Evolutionary conservation across 2,113 vertebrate genomes (phyloP).

Genomic region (Tautogolabrus adspersus): DNA sequence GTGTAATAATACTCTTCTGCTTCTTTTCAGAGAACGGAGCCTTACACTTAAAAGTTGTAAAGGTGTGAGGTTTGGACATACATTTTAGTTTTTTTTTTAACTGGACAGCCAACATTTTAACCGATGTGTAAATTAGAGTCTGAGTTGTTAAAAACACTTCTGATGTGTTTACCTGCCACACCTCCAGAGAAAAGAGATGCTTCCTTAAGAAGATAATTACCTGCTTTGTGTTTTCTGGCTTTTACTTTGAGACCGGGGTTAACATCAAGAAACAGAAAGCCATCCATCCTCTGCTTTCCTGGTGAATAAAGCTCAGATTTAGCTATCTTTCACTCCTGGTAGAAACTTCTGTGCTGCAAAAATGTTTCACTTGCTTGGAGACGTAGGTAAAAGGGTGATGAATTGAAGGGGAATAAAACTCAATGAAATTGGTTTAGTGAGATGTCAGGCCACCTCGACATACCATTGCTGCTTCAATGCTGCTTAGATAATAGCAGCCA

Average conservation of each 20-base stretch:
- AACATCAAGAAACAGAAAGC: constrained; percentile 23
- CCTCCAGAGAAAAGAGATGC: background rate
- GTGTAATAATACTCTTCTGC: too few species aligned
- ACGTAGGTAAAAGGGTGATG: constrained; percentile 8
- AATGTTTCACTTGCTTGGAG: constrained; percentile 1
- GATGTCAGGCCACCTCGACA: background rate
- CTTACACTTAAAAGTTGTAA: too few species aligned
- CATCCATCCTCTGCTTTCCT: constrained; percentile 5
- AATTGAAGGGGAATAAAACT: background rate
- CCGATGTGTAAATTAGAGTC: background rate
- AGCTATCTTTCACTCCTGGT: constrained; percentile 21
- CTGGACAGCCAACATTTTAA: background rate
- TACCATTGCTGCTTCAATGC: background rate
- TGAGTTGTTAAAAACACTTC: background rate
- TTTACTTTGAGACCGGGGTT: constrained; percentile 4
- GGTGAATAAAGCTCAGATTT: constrained; percentile 20
- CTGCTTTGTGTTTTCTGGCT: constrained; percentile 28
- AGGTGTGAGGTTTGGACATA: too few species aligned
- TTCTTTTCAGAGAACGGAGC: too few species aligned
- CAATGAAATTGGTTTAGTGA: background rate
- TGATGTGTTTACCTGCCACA: background rate
- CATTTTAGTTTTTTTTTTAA: background rate
- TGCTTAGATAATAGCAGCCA: too few species aligned
- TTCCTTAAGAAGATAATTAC: constrained; percentile 22
- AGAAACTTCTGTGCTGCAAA: background rate